Conservation (phyloP, 2,888 invertebrate species). For the Cactoblastis cactorum region DNA sequence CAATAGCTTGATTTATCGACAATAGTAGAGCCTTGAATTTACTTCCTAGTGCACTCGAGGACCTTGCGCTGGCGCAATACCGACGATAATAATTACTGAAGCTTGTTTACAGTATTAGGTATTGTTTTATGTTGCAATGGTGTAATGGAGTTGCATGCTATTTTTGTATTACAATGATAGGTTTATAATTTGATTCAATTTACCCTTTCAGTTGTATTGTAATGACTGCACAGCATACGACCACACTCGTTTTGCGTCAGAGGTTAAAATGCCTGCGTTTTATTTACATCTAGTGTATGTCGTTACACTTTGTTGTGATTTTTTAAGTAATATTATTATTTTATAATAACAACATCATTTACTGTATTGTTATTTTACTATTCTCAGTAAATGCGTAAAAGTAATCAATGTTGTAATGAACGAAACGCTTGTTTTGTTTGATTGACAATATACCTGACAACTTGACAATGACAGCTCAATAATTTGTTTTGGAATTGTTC, state of each 20-base stretch:
- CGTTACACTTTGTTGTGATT: too few relatives aligned
- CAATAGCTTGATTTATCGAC: constrained; percentile 52
- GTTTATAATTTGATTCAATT: background rate
- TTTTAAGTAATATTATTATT: too few relatives aligned
- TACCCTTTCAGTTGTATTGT: background rate
- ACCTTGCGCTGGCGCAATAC: constrained; percentile 52
- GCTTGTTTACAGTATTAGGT: constrained; percentile 34
- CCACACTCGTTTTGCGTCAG: background rate
- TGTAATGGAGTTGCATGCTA: constrained; percentile 6
- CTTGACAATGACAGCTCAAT: too few relatives aligned
- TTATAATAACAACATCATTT: too few relatives aligned
- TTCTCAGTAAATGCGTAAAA: too few relatives aligned
- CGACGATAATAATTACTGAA: constrained; percentile 21
- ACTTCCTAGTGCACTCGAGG: constrained; percentile 64
- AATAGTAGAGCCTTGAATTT: constrained; percentile 51
- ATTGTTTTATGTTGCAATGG: constrained; percentile 26
- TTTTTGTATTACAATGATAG: constrained; percentile 2
- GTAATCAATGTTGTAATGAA: too few relatives aligned
- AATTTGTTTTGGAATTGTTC: too few relatives aligned
- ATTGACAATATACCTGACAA: too few relatives aligned
- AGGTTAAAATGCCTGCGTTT: background rate
- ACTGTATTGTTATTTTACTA: too few relatives aligned
- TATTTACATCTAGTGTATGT: background rate
- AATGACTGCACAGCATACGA: background rate
- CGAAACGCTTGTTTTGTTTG: too few relatives aligned